Percentiles rank a stretch among this genome's conserved stretches.
phyloP scores from a whole-genome alignment of 2,113 vertebrate species.

The Platanista minor region DNA sequence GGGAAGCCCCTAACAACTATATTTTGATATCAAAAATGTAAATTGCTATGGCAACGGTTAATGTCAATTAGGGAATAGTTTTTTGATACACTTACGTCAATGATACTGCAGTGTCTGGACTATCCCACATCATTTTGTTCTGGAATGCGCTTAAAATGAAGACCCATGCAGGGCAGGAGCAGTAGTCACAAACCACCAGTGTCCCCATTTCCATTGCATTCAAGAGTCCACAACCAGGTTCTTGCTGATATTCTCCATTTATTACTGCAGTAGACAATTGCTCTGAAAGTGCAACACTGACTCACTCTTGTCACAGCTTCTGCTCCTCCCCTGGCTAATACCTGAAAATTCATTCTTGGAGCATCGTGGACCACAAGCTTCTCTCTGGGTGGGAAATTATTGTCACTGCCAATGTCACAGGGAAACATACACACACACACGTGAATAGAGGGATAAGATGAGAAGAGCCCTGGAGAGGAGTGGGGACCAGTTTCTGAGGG shows the following conservation, averaged over 20 bases:
- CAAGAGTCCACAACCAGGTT: neutral
- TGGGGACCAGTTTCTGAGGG: neutral
- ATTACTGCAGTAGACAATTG: conserved; percentile 64
- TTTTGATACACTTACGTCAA: neutral
- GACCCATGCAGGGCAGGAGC: rapidly evolving
- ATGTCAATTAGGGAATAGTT: neutral
- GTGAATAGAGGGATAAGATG: neutral
- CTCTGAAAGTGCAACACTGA: conserved; percentile 60
- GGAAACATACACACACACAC: neutral
- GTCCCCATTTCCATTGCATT: neutral
- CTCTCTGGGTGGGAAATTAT: neutral
- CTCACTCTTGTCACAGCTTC: neutral
- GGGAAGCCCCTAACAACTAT: no score
- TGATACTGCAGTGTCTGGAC: neutral
- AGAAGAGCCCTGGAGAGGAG: neutral
- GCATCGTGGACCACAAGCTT: neutral
- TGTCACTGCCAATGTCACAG: neutral
- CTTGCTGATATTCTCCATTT: conserved; percentile 53
- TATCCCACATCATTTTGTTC: neutral
- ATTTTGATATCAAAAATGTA: neutral
- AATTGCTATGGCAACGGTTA: neutral
- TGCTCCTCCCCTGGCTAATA: neutral
- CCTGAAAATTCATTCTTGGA: conserved; percentile 36
- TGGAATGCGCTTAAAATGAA: neutral
- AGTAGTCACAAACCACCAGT: rapidly evolving